Percentiles rank a stretch among this genome's conserved stretches.
Conservation (phyloP, 2,888 invertebrate species). For the Himalopsyche kuldschensis region DNA sequence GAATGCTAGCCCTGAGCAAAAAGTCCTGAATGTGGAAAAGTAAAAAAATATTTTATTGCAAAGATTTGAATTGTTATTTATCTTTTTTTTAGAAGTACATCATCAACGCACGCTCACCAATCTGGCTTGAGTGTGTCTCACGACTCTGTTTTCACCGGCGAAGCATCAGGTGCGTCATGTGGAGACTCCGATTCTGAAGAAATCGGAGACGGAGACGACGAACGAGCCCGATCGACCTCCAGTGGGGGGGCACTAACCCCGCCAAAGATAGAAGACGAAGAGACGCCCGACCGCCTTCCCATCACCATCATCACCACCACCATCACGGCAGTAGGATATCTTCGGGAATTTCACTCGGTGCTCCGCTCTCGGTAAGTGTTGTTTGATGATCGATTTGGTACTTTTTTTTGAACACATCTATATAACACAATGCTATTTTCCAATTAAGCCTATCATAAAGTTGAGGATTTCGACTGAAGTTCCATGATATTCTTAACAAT, state of each 20-base stretch:
- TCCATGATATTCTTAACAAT: no score
- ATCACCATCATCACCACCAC: conserved; percentile 26
- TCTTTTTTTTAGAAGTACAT: conserved; percentile 10
- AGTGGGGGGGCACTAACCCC: not conserved
- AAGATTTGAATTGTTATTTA: not conserved
- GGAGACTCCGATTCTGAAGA: conserved; percentile 47
- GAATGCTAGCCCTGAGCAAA: no score
- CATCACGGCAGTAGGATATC: conserved; percentile 4
- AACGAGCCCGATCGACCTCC: conserved; percentile 26
- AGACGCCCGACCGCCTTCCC: not conserved
- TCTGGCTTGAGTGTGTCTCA: conserved; percentile 81
- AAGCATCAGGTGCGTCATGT: conserved; percentile 60
- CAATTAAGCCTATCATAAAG: no score
- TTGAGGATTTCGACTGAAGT: no score
- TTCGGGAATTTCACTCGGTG: not conserved
- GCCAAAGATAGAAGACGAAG: conserved; percentile 18
- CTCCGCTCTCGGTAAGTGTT: conserved; percentile 18
- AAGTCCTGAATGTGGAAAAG: no score
- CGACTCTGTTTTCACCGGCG: conserved; percentile 88
- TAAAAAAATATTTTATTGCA: no score
- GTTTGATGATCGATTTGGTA: no score
- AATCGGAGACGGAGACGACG: conserved; percentile 1
- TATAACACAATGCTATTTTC: no score
- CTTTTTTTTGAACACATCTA: no score
- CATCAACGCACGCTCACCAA: conserved; percentile 36